Conservation (phyloP, 2,113 vertebrate genomes). For the Donacobius atricapilla region DNA sequence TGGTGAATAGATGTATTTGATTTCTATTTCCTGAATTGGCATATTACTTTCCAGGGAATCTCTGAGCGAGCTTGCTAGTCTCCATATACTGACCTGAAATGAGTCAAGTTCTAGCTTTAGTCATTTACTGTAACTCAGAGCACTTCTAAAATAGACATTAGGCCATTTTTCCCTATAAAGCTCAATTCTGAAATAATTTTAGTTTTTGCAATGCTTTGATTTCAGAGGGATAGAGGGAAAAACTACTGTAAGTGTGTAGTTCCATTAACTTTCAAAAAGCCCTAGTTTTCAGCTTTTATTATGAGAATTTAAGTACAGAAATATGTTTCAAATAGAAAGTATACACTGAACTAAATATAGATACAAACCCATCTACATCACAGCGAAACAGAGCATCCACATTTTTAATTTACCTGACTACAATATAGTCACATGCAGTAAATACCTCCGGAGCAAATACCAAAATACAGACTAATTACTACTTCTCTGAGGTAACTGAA, state of each 20-base stretch:
- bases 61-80: background rate
- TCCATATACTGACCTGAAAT: background rate
- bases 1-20: background rate
- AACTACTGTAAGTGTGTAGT: background rate
- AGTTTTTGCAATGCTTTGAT: background rate
- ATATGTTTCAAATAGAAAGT: background rate
- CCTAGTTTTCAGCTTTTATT: background rate
- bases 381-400: background rate
- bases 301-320: background rate
- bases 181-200: background rate
- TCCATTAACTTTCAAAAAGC: background rate
- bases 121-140: background rate
- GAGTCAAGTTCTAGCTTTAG: background rate
- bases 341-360: background rate
- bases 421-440: background rate
- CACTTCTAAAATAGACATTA: background rate
- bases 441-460: background rate
- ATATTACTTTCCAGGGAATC: background rate
- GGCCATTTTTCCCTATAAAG: background rate
- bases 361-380: background rate
- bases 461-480: background rate
- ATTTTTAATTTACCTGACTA: background rate
- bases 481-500: background rate
- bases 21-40: conserved; percentile 2
- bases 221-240: background rate